Evolutionary conservation across 2,888 invertebrate genomes (phyloP).

Genomic region (Tuberolachnus salignus): DNA sequence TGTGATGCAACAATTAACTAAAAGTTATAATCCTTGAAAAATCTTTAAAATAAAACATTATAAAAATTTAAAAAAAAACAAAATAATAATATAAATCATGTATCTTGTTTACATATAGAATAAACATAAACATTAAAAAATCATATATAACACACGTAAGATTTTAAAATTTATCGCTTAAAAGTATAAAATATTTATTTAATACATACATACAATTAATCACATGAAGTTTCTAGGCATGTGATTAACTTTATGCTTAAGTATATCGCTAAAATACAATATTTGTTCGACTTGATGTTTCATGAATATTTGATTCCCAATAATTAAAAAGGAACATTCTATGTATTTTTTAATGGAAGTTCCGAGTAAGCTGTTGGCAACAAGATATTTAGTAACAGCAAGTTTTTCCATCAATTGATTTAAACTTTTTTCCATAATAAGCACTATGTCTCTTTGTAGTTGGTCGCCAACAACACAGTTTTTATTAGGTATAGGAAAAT

Average conservation of each 20-base stretch:
- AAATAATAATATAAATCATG: no score
- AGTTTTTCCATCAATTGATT: neutral
- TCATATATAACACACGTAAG: no score
- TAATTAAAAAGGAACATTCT: slow-evolving; percentile 1
- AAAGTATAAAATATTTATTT: no score
- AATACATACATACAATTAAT: no score
- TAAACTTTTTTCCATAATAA: slow-evolving; percentile 13
- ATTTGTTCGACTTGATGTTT: neutral
- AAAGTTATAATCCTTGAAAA: no score
- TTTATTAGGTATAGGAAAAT: slow-evolving; percentile 38
- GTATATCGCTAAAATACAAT: neutral
- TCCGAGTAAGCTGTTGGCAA: neutral
- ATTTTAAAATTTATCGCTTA: no score
- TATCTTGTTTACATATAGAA: no score
- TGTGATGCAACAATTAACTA: no score
- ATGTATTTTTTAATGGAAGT: neutral
- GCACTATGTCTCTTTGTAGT: slow-evolving; percentile 11
- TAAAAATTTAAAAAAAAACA: no score
- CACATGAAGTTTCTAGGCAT: slow-evolving; percentile 6
- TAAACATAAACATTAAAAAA: no score
- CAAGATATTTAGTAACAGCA: neutral
- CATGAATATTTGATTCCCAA: neutral
- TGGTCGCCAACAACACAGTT: slow-evolving; percentile 15
- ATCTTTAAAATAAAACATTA: no score
- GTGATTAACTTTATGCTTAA: neutral